phyloP scores from a whole-genome alignment of 2,888 invertebrate species.

The Drosophila tanythrix region DNA sequence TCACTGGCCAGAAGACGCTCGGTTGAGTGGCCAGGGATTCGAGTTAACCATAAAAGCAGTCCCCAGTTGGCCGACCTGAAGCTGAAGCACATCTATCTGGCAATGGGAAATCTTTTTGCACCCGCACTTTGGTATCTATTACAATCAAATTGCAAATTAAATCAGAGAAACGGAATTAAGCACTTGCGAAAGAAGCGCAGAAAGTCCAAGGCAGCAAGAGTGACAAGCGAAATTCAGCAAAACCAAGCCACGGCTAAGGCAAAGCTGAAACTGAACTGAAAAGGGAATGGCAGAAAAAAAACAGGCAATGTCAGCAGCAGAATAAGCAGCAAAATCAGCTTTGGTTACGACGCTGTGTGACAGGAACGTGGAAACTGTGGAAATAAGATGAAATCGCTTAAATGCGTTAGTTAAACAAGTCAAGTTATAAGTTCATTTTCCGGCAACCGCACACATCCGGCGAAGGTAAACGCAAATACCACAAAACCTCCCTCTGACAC shows the following conservation, averaged over 20 bases:
- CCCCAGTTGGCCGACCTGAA: conserved; percentile 24
- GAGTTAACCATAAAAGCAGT: conserved; percentile 30
- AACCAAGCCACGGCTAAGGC: conserved; percentile 5
- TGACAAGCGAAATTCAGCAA: conserved; percentile 29
- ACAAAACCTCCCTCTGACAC: conserved; percentile 1
- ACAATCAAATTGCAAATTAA: conserved; percentile 79
- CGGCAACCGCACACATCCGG: conserved; percentile 77
- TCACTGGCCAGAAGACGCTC: conserved; percentile 39
- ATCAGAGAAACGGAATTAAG: conserved; percentile 66
- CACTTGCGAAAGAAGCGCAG: conserved; percentile 31
- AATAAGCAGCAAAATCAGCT: not conserved
- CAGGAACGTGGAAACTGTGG: conserved; percentile 16
- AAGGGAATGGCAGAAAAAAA: not conserved
- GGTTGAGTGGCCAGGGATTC: conserved; percentile 27
- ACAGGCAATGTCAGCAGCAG: conserved; percentile 2
- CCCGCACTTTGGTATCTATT: conserved; percentile 69
- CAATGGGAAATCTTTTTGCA: conserved; percentile 47
- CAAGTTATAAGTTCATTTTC: conserved; percentile 79
- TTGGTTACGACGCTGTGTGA: conserved; percentile 23
- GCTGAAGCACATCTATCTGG: conserved; percentile 26
- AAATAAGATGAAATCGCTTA: conserved; percentile 69
- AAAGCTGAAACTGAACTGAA: not conserved
- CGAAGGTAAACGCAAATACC: conserved; percentile 61
- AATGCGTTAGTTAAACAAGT: conserved; percentile 80
- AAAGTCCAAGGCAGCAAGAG: conserved; percentile 17